Percentiles rank a stretch among this genome's conserved stretches.
Evolutionary conservation across 2,888 invertebrate species (phyloP).

Genomic region (Himalopsyche kuldschensis): DNA sequence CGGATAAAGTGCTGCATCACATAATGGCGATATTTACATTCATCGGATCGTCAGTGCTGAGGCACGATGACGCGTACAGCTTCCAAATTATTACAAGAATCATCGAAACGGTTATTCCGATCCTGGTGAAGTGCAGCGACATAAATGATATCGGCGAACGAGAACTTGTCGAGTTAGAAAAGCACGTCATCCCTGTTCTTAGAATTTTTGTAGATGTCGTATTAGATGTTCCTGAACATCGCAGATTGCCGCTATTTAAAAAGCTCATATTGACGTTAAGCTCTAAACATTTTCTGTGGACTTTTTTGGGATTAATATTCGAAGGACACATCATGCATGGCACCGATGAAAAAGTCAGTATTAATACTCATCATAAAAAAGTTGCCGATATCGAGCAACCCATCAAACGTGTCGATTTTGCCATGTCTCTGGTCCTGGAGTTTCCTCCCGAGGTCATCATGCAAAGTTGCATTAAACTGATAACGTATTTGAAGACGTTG

Average conservation of each 20-base stretch:
- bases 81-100: conserved; percentile 91
- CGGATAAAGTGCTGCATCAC: conserved; percentile 85
- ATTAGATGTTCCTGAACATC: conserved; percentile 90
- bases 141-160: conserved; percentile 50
- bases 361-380: conserved; percentile 46
- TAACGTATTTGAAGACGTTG: conserved; percentile 66
- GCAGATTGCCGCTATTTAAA: conserved; percentile 77
- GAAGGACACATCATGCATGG: conserved; percentile 70
- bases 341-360: conserved; percentile 51
- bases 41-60: conserved; percentile 90
- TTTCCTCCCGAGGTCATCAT: conserved; percentile 67
- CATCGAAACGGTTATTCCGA: conserved; percentile 87
- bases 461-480: conserved; percentile 66
- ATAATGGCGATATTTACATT: conserved; percentile 98
- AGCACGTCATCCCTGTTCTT: conserved; percentile 67
- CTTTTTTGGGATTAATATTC: conserved; percentile 71
- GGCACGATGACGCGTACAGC: conserved; percentile 93
- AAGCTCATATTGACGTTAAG: conserved; percentile 77
- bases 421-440: conserved; percentile 65
- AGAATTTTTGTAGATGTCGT: conserved; percentile 90
- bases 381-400: conserved; percentile 54
- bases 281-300: conserved; percentile 66
- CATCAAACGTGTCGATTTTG: conserved; percentile 67
- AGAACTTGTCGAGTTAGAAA: conserved; percentile 51
- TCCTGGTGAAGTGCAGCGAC: conserved; percentile 64